A percentile compares a stretch with the other conserved stretches of the same genome.
phyloP scores from a whole-genome alignment of 64 coral and sea anemone species.

The Actinia tenebrosa region DNA sequence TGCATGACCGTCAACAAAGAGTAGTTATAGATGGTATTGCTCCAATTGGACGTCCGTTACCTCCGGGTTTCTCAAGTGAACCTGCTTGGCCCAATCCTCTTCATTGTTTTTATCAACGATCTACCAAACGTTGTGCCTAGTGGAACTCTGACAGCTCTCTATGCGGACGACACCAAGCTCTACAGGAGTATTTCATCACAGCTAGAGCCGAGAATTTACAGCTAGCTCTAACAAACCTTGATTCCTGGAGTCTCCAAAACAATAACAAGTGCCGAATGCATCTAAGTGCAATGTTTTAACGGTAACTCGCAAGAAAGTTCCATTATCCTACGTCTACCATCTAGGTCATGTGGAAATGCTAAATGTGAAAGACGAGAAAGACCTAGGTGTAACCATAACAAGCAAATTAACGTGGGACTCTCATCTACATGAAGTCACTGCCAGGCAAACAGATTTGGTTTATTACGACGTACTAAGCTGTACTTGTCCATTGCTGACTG shows the following conservation, averaged over 20 bases:
- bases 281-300: slow-evolving; percentile 18
- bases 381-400: slow-evolving; percentile 1
- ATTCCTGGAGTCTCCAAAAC: not conserved
- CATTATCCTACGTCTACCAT: slow-evolving; percentile 7
- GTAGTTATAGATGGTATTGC: no score
- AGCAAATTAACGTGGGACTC: not conserved
- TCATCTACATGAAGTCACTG: no score
- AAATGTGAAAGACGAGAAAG: slow-evolving; percentile 14
- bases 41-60: no score
- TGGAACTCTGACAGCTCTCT: no score
- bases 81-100: no score
- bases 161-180: no score
- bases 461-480: not conserved
- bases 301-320: slow-evolving; percentile 8
- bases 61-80: no score
- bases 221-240: not conserved
- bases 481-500: slow-evolving; percentile 13
- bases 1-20: no score
- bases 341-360: not conserved
- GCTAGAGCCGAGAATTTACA: no score
- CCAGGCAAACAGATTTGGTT: not conserved
- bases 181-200: no score
- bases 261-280: not conserved
- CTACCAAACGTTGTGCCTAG: no score
- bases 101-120: no score